These are phyloP conservation scores for Rhynchopsitta pachyrhyncha DNA, from an alignment of 2,113 vertebrate genomes.

Conservation along the genomic window DNA sequence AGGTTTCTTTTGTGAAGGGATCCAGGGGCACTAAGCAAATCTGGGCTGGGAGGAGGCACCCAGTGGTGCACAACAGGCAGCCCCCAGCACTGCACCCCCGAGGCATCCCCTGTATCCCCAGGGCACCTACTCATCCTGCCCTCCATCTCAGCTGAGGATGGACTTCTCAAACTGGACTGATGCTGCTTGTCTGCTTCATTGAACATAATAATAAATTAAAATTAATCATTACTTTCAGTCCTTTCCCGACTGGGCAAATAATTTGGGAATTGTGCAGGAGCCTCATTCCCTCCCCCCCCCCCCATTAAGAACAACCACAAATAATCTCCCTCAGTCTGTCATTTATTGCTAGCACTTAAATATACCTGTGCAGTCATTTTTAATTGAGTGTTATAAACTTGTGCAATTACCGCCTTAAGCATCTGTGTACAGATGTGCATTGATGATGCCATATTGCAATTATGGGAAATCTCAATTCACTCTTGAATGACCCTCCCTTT, in stretches of 20 bases:
- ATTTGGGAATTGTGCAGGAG: neutral
- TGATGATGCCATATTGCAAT: neutral
- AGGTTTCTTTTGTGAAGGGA: constrained; percentile 29
- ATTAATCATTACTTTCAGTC: neutral
- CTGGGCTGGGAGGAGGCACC: neutral
- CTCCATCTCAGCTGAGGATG: neutral
- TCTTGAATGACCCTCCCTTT: neutral
- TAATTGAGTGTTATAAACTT: constrained; percentile 20
- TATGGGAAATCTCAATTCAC: neutral
- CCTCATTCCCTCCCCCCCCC: neutral
- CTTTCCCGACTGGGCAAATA: neutral
- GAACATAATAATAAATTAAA: neutral
- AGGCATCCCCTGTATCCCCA: neutral
- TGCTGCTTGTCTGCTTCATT: neutral
- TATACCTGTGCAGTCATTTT: constrained; percentile 11
- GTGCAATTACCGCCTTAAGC: neutral
- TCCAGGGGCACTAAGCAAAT: neutral
- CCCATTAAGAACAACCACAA: neutral
- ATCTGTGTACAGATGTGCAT: neutral
- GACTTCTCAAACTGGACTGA: neutral
- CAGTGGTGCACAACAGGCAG: rapidly evolving
- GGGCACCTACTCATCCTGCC: neutral
- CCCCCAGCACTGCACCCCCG: neutral
- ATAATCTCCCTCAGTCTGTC: neutral
- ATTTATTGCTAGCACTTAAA: neutral